These are phyloP conservation scores for Polyommatus icarus DNA, from an alignment of 2,888 invertebrate genomes.

Conservation along the genomic window DNA sequence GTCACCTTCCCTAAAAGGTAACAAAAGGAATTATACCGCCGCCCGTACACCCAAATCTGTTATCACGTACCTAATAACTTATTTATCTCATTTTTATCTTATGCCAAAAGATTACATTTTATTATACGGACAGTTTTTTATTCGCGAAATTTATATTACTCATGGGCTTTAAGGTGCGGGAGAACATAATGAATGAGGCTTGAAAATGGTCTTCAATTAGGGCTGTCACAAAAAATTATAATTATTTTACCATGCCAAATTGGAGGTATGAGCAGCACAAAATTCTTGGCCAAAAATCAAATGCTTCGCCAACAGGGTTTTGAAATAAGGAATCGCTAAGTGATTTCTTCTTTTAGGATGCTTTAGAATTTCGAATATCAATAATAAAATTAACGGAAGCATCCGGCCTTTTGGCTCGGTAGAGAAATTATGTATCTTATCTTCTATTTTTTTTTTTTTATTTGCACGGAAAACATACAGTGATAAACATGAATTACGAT, in stretches of 20 bases:
- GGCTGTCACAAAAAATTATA: neutral
- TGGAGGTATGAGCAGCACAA: neutral
- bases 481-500: too few relatives aligned
- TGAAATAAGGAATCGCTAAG: neutral
- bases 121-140: neutral
- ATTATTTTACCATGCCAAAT: neutral
- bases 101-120: constrained; percentile 1
- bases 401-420: neutral
- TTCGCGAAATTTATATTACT: neutral
- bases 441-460: too few relatives aligned
- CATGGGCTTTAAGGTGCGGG: neutral
- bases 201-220: constrained; percentile 1
- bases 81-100: constrained; percentile 14
- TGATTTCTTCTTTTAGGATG: neutral
- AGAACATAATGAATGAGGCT: constrained; percentile 5
- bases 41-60: constrained; percentile 8
- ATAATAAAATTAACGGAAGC: neutral
- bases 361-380: neutral
- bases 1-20: constrained; percentile 27
- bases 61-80: constrained; percentile 25
- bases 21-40: constrained; percentile 27
- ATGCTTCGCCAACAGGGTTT: neutral
- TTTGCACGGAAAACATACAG: too few relatives aligned
- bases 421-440: neutral
- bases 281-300: neutral